Evolutionary conservation across 2,113 vertebrate species (phyloP).

Genomic region (Nesogale talazaci): DNA sequence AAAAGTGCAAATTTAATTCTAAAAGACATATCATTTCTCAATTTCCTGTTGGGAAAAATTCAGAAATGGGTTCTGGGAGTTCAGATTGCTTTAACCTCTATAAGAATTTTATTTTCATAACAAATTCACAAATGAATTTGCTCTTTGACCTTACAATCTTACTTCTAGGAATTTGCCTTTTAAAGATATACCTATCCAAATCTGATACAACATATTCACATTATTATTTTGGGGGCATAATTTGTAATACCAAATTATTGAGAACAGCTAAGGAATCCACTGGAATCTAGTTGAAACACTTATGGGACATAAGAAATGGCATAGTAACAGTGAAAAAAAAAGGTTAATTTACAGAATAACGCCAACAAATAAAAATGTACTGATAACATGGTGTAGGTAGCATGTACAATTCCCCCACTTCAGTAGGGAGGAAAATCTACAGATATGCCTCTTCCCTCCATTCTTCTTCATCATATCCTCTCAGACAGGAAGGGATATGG

Average conservation of each 20-base stretch:
- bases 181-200: neutral
- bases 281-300: neutral
- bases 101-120: neutral
- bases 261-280: neutral
- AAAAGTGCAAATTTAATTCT: constrained; percentile 2
- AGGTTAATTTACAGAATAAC: no score
- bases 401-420: no score
- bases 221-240: neutral
- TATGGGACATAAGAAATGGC: neutral
- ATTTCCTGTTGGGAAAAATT: neutral
- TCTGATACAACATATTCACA: neutral
- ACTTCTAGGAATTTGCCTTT: neutral
- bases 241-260: constrained; percentile 4
- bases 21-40: neutral
- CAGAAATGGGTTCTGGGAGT: neutral
- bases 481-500: no score
- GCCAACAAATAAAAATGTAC: no score
- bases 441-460: no score
- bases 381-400: no score
- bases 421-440: no score
- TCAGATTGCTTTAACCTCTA: neutral
- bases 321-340: no score
- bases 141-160: neutral
- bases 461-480: no score
- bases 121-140: neutral